Evolutionary conservation across 1,140 invertebrate species (phyloP), one percentile per base, ranked within the genome.

Genomic region (Drosophila ogumai): DNA sequence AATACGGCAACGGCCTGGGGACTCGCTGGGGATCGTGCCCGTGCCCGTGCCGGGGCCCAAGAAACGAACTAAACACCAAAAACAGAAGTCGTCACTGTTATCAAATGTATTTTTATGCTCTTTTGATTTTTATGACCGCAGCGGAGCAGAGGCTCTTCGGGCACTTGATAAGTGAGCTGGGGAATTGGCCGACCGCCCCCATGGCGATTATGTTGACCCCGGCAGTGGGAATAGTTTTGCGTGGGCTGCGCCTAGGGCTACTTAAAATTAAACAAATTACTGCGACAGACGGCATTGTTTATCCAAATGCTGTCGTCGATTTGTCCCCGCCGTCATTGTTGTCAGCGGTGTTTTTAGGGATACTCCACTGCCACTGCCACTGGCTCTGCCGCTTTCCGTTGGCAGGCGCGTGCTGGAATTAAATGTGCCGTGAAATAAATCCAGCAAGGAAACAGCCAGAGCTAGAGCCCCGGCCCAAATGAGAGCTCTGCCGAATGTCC

Each of bases 31-130:
- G 64, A 38, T 38, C 15, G 34, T 34, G 36, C 19, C 6, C 3
- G 3, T 12, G 6, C 44, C 22, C 19, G 28, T 28, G 28, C 8
- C 22, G 6, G 6, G 32, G 7, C 41, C 50, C 58, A 44, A 65
- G 58, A 34, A 54, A 60, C 64, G 43, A 50, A 43, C 69, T 72
- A 72, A 81, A 82, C 66, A 87, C 68, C 75, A 87, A 87, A 80
- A 71, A 71, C 49, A 55, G 58, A 74, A 75, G 79, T 80, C 66
- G 76, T 58, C 81, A 71, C 59, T 90, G 86, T 90, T 90, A 90
- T 90, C 85, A 90, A 90, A 90, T 90, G 85, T 90, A 90, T 90
- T 90, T 90, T 90, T 90, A 90, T 90, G 85, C 85, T 90, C 85
- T 90, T 90, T 90, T 90, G 85, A 90, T 90, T 90, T 90, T 90